Percentiles rank a stretch among this genome's conserved stretches.
These are phyloP conservation scores for Rhinolophus ferrumequinum DNA, from an alignment of 2,113 vertebrate genomes.

Conservation along the genomic window DNA sequence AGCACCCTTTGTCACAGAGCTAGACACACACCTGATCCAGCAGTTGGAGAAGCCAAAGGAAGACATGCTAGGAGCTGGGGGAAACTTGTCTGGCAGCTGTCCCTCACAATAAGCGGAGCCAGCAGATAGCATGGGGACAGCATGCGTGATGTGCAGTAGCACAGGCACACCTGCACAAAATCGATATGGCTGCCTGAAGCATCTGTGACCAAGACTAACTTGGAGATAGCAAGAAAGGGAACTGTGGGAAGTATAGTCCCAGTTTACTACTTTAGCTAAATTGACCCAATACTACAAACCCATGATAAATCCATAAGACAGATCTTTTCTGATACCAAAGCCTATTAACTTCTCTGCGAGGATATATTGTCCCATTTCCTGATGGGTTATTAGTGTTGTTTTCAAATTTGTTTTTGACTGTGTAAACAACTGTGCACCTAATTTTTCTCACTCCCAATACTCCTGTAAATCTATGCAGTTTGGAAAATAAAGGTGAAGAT, in stretches of 20 bases:
- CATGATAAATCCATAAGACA: not conserved
- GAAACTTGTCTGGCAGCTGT: not conserved
- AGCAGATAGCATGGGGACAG: rapidly evolving
- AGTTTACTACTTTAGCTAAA: not conserved
- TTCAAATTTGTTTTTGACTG: not conserved
- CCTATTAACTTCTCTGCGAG: not conserved
- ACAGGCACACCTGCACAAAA: not conserved
- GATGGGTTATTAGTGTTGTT: not conserved
- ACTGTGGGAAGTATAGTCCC: not conserved
- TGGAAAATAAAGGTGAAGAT: not conserved
- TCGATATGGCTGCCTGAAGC: not conserved
- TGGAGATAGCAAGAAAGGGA: not conserved
- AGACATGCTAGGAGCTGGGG: too few relatives aligned
- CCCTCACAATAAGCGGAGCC: rapidly evolving
- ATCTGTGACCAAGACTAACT: not conserved
- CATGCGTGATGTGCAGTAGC: rapidly evolving
- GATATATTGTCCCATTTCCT: not conserved
- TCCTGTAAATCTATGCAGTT: not conserved
- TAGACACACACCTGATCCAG: too few relatives aligned
- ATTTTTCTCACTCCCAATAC: not conserved
- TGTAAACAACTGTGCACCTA: not conserved
- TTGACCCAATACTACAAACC: not conserved
- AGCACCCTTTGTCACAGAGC: not conserved
- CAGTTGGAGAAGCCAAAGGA: not conserved
- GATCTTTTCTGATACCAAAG: not conserved